Conservation (phyloP, 1,140 invertebrate species). For the Chrysoperla carnea region DNA sequence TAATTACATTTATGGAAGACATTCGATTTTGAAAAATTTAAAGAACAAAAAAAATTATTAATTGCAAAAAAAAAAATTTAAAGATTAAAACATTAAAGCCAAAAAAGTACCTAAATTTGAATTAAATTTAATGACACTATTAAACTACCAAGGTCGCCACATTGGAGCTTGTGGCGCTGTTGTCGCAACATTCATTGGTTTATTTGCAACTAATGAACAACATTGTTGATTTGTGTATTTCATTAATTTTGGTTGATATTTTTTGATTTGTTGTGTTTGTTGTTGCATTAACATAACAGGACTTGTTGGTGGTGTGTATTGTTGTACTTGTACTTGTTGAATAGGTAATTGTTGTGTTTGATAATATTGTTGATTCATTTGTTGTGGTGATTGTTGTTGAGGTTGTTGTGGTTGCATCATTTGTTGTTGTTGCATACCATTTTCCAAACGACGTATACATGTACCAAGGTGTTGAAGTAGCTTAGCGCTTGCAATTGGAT, state of each 20-base stretch:
- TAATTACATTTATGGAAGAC: no score
- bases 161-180: conserved; percentile 8
- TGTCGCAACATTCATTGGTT: no score
- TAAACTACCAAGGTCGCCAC: conserved; percentile 22
- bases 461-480: conserved; percentile 26
- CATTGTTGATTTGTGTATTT: no score
- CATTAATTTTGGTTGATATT: no score
- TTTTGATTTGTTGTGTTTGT: no score
- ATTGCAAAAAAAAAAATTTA: no score
- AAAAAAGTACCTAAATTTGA: no score
- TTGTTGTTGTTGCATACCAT: conserved; percentile 9
- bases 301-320: conserved; percentile 14
- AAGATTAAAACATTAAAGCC: no score
- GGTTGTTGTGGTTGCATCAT: conserved; percentile 11
- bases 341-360: not conserved
- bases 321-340: conserved; percentile 4
- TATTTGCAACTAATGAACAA: no score
- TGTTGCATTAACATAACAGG: conserved; percentile 4
- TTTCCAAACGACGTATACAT: conserved; percentile 23
- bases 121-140: not conserved
- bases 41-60: no score
- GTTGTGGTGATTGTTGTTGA: conserved; percentile 1
- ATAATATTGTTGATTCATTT: conserved; percentile 5
- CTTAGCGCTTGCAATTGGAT: conserved; percentile 21
- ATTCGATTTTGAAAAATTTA: no score